These are phyloP conservation scores for Apis laboriosa DNA, from an alignment of 1,140 invertebrate genomes.

Conservation along the genomic window DNA sequence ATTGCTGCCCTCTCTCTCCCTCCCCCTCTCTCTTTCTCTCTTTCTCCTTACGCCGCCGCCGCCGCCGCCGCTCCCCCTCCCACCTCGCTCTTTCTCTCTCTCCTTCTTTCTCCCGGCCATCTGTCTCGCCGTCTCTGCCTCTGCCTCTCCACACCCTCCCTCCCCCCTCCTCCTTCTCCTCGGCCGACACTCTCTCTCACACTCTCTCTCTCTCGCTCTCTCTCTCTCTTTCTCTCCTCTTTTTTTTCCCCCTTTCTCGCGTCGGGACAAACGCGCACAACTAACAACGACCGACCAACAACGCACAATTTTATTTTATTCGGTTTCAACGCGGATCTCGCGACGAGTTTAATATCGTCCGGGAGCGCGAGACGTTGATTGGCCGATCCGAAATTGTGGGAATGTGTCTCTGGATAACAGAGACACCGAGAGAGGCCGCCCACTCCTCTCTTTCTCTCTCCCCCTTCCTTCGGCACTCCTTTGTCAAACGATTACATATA, in stretches of 20 bases:
- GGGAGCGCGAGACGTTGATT: conserved; percentile 61
- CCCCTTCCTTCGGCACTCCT: neutral
- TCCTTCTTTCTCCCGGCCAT: conserved; percentile 52
- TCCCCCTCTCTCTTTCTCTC: conserved; percentile 54
- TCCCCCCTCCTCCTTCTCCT: neutral
- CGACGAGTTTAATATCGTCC: conserved; percentile 62
- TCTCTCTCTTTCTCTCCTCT: neutral
- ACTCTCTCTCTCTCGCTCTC: conserved; percentile 32
- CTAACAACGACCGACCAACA: conserved; percentile 23
- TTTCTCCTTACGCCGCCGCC: conserved; percentile 23
- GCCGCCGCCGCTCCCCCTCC: conserved; percentile 41
- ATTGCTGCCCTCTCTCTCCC: conserved; percentile 78
- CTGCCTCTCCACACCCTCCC: neutral
- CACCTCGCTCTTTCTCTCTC: conserved; percentile 57
- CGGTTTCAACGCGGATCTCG: conserved; percentile 63
- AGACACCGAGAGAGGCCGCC: conserved; percentile 58
- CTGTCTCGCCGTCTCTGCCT: conserved; percentile 5
- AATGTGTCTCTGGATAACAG: conserved; percentile 61
- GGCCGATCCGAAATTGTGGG: conserved; percentile 68
- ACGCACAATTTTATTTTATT: conserved; percentile 70
- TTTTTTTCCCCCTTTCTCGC: conserved; percentile 22
- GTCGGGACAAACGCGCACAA: conserved; percentile 17
- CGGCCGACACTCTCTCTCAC: neutral
- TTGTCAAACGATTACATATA: conserved; percentile 44
- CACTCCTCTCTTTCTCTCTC: conserved; percentile 45